These are phyloP conservation scores for Noctua pronuba DNA, from an alignment of 2,888 invertebrate genomes.

Conservation along the genomic window DNA sequence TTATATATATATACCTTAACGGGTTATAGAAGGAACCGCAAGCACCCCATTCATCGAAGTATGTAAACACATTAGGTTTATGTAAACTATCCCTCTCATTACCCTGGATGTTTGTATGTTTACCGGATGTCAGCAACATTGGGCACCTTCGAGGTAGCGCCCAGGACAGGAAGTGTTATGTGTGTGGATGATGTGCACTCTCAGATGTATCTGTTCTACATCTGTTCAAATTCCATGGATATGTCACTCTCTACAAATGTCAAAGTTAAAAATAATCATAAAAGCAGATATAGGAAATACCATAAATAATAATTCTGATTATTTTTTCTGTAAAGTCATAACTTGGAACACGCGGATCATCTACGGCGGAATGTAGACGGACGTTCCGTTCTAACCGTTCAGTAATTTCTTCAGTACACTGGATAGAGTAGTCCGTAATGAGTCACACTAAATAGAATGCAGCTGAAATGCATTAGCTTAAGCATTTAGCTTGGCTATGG, in stretches of 20 bases:
- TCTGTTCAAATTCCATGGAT: not conserved
- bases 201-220: not conserved
- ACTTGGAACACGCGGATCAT: not conserved
- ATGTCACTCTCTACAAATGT: constrained; percentile 8
- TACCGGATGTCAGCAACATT: constrained; percentile 31
- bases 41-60: constrained; percentile 74
- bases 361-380: not conserved
- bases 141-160: constrained; percentile 13
- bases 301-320: not conserved
- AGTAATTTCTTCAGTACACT: not conserved
- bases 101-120: constrained; percentile 33
- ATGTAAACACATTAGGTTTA: constrained; percentile 58
- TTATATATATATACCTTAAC: constrained; percentile 68
- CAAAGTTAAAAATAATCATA: not conserved
- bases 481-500: not conserved
- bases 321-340: not conserved
- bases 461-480: not conserved
- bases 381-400: not conserved
- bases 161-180: not conserved
- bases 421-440: not conserved
- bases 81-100: constrained; percentile 44
- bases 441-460: not conserved
- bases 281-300: not conserved
- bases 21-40: constrained; percentile 73
- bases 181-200: not conserved